These are phyloP conservation scores for Formicarius rufipectus DNA, from an alignment of 2,113 vertebrate genomes.

Conservation along the genomic window DNA sequence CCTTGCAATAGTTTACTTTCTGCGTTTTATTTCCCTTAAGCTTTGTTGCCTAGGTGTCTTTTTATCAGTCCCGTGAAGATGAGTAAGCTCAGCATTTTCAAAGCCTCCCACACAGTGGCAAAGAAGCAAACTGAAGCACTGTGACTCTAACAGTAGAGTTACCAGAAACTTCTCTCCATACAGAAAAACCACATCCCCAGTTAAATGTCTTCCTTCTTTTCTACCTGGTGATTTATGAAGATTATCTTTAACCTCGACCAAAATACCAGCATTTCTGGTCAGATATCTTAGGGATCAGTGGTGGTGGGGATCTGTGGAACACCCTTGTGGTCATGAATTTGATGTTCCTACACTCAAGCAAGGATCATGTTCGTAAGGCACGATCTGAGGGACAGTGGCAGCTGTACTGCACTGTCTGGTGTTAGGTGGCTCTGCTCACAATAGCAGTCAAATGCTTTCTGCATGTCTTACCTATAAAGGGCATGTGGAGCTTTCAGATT, in stretches of 20 bases:
- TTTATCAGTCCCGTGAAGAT: constrained; percentile 52
- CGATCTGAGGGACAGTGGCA: fast-evolving
- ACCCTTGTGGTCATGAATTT: neutral
- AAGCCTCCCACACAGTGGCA: constrained; percentile 56
- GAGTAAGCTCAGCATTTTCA: constrained; percentile 61
- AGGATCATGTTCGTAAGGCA: neutral
- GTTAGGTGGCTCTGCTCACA: neutral
- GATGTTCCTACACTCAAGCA: neutral
- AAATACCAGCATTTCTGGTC: neutral
- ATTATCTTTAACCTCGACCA: neutral
- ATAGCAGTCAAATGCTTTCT: neutral
- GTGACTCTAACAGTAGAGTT: neutral
- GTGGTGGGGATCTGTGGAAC: neutral
- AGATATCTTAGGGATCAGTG: neutral
- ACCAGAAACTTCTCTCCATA: constrained; percentile 26
- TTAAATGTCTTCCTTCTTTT: neutral
- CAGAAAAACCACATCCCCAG: neutral
- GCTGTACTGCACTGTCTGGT: neutral
- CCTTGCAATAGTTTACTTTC: neutral
- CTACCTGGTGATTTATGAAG: neutral
- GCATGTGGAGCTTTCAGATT: neutral
- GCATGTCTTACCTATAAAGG: neutral
- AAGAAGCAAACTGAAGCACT: constrained; percentile 9
- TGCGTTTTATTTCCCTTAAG: constrained; percentile 16
- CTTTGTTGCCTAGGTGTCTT: constrained; percentile 61